phyloP scores from a whole-genome alignment of 2,888 invertebrate genomes.

The Lordiphosa fenestrarum region DNA sequence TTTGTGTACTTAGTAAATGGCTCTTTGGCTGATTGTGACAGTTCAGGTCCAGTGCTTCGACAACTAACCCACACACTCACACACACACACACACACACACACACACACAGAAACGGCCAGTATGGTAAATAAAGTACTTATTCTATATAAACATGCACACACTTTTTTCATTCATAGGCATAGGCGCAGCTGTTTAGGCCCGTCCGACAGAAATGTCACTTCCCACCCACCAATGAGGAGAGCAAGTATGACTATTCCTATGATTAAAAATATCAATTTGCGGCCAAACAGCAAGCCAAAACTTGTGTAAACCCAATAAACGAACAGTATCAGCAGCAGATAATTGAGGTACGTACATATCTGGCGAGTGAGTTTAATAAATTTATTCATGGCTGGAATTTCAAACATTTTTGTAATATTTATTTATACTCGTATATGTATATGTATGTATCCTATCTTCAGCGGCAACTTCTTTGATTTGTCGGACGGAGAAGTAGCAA shows the following conservation, averaged over 20 bases:
- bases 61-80: too few species aligned
- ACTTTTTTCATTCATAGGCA: neutral
- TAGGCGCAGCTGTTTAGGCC: slow-evolving; percentile 8
- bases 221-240: slow-evolving; percentile 3
- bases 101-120: too few species aligned
- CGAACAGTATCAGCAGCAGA: slow-evolving; percentile 23
- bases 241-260: neutral
- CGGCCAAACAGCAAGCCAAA: neutral
- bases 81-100: too few species aligned
- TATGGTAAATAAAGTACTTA: neutral
- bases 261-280: slow-evolving; percentile 4
- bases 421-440: too few species aligned
- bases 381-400: neutral
- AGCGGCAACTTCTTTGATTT: slow-evolving; percentile 5
- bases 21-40: too few species aligned
- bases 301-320: slow-evolving; percentile 13
- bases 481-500: slow-evolving; percentile 4
- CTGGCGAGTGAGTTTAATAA: too few species aligned
- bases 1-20: too few species aligned
- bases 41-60: too few species aligned
- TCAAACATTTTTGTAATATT: neutral
- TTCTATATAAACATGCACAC: neutral
- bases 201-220: slow-evolving; percentile 4
- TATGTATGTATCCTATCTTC: neutral
- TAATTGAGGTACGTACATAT: slow-evolving; percentile 22